Evolutionary conservation across 2,888 invertebrate genomes (phyloP).

Genomic region (Gymnocheta viridis): DNA sequence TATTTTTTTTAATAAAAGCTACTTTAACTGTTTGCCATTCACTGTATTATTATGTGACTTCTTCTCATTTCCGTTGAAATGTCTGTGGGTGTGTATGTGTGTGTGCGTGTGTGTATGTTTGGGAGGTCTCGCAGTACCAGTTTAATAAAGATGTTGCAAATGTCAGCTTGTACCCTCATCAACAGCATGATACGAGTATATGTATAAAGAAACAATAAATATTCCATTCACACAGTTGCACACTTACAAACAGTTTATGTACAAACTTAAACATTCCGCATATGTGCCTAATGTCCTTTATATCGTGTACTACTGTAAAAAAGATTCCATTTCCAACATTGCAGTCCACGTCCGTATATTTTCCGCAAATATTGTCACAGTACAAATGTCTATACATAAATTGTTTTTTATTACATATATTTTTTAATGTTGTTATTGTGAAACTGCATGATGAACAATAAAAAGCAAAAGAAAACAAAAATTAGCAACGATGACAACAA

Average conservation of each 20-base stretch:
- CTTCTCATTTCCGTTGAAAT: not conserved
- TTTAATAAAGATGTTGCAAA: conserved; percentile 7
- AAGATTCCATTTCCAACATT: not conserved
- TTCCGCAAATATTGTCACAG: conserved; percentile 40
- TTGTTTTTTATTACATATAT: conserved; percentile 5
- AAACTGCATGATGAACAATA: not conserved
- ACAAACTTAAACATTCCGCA: not conserved
- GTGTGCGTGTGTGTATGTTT: not conserved
- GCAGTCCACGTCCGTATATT: not conserved
- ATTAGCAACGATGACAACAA: conserved; percentile 3
- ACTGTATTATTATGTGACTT: not conserved
- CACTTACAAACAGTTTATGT: conserved; percentile 8
- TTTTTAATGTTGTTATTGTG: conserved; percentile 26
- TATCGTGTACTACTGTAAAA: not conserved
- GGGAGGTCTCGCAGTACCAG: not conserved
- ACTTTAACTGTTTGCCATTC: not conserved
- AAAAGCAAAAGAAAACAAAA: not conserved
- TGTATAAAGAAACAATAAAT: conserved; percentile 21
- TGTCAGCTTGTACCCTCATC: conserved; percentile 13
- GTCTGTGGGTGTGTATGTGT: not conserved
- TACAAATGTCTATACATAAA: conserved; percentile 23
- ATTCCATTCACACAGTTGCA: conserved; percentile 22
- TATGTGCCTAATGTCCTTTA: not conserved
- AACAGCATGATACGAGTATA: not conserved
- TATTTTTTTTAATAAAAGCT: not conserved